Conservation (phyloP, 1,140 invertebrate genomes). For the Bombus polaris region DNA sequence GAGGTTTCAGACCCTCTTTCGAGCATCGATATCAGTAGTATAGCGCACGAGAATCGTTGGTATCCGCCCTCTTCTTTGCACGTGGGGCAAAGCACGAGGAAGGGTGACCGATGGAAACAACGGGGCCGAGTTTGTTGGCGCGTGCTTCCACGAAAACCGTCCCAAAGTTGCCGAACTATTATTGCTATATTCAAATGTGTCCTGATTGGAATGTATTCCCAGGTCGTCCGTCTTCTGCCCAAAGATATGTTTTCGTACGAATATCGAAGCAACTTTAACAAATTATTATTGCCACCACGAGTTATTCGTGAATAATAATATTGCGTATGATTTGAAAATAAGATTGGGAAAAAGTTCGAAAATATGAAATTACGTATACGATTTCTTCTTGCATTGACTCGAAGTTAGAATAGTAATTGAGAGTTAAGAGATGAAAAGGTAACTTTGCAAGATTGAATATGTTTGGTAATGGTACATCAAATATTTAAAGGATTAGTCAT, state of each 20-base stretch:
- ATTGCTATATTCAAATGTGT: slow-evolving; percentile 35
- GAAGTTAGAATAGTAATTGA: no score
- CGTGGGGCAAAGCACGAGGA: background rate
- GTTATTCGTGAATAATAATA: no score
- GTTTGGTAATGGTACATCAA: background rate
- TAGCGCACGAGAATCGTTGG: slow-evolving; percentile 17
- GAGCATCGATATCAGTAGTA: slow-evolving; percentile 52
- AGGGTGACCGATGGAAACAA: slow-evolving; percentile 35
- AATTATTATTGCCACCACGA: background rate
- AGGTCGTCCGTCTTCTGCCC: background rate
- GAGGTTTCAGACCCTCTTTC: slow-evolving; percentile 48
- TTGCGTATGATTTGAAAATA: no score
- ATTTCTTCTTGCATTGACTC: no score
- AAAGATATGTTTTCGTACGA: background rate
- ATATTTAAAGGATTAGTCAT: background rate
- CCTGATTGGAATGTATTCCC: slow-evolving; percentile 1
- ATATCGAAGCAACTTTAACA: background rate
- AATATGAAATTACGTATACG: no score
- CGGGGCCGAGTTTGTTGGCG: slow-evolving; percentile 24
- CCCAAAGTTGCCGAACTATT: slow-evolving; percentile 37
- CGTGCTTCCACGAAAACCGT: slow-evolving; percentile 32
- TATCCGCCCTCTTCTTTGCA: slow-evolving; percentile 12
- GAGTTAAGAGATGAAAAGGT: no score
- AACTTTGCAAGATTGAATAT: no score
- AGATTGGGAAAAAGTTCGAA: no score